phyloP scores from a whole-genome alignment of 2,113 vertebrate species.

The Thermophis baileyi region DNA sequence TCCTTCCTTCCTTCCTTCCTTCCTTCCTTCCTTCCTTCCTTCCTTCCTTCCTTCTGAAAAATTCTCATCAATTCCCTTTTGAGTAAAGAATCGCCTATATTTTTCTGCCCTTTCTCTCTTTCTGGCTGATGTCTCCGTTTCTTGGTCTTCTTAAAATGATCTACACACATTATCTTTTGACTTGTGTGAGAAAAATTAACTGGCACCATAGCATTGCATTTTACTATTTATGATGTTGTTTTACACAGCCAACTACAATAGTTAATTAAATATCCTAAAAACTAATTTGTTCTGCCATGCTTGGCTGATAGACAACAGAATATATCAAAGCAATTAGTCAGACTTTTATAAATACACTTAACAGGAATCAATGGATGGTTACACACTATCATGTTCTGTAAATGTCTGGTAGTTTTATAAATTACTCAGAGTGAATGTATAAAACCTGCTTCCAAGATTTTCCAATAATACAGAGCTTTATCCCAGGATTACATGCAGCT shows the following conservation, averaged over 20 bases:
- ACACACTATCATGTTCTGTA: not conserved
- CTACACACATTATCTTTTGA: not conserved
- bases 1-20: too few species aligned
- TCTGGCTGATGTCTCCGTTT: not conserved
- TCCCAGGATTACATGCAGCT: not conserved
- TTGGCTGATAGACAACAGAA: not conserved
- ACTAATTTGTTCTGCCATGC: not conserved
- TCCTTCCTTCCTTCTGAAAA: not conserved
- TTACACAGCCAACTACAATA: not conserved
- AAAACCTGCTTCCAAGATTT: not conserved
- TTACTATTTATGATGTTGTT: not conserved
- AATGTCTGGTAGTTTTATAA: not conserved
- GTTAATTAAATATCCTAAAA: not conserved
- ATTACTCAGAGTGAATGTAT: not conserved
- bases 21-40: too few species aligned
- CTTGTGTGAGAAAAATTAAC: not conserved
- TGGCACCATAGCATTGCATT: not conserved
- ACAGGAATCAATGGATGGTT: not conserved
- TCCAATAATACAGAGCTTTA: not conserved
- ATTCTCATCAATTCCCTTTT: not conserved
- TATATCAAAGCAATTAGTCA: not conserved
- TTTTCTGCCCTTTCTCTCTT: not conserved
- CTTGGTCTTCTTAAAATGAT: not conserved
- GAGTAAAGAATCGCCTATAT: not conserved
- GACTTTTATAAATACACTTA: not conserved